Conservation (phyloP, 2,797 vertebrate species). For the Taenioides sp. region DNA sequence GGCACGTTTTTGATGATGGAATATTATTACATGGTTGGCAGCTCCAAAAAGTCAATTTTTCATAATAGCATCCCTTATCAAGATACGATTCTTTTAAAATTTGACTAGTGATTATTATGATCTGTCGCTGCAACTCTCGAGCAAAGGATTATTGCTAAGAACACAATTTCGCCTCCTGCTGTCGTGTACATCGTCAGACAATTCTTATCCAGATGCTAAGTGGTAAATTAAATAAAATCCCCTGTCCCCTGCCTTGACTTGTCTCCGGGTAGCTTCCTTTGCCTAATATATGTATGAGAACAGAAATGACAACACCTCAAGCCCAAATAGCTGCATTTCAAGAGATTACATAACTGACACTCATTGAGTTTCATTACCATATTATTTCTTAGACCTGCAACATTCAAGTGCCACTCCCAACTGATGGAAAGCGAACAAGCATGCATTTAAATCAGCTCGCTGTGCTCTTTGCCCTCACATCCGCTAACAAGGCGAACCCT, state of each 20-base stretch:
- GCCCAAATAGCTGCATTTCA: conserved; percentile 36
- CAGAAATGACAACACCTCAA: conserved; percentile 30
- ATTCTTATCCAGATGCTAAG: not conserved
- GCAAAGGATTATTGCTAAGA: no score
- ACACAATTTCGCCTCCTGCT: no score
- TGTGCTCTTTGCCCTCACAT: conserved; percentile 43
- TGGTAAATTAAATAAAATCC: not conserved
- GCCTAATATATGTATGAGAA: not conserved
- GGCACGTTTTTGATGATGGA: no score
- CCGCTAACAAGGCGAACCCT: conserved; percentile 61
- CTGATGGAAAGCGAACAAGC: conserved; percentile 25
- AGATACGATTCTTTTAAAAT: no score
- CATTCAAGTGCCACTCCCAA: conserved; percentile 53
- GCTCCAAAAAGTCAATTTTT: no score
- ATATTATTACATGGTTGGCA: no score
- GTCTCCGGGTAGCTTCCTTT: not conserved
- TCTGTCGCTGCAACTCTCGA: no score
- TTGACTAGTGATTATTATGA: no score
- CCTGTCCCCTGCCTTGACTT: not conserved
- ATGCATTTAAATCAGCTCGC: conserved; percentile 40
- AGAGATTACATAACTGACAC: conserved; percentile 49
- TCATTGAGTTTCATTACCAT: conserved; percentile 55
- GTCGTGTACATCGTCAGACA: not conserved
- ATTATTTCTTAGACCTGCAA: conserved; percentile 28
- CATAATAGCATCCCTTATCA: no score